Conservation (phyloP, 2,888 invertebrate genomes). For the Apodemia duryi region DNA sequence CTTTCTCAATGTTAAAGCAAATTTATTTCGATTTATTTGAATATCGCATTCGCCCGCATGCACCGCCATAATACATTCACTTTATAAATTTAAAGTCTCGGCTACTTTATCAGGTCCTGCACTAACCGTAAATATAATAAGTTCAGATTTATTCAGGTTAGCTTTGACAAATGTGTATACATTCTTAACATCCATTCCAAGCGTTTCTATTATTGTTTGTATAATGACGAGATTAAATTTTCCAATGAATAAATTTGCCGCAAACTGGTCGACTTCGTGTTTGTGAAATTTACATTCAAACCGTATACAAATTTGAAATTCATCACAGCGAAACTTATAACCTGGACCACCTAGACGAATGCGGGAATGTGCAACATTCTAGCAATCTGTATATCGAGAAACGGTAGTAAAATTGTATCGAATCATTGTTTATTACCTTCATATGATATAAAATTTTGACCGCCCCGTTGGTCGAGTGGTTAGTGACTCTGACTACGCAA, state of each 20-base stretch:
- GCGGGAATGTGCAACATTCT: conserved; percentile 6
- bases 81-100: conserved; percentile 5
- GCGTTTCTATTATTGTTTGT: conserved; percentile 19
- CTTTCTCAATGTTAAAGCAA: no score
- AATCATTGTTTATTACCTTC: conserved; percentile 2
- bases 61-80: neutral
- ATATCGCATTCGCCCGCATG: neutral
- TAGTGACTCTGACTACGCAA: no score
- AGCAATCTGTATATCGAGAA: neutral
- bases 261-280: conserved; percentile 34
- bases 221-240: conserved; percentile 40
- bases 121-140: conserved; percentile 10
- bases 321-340: conserved; percentile 40
- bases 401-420: neutral
- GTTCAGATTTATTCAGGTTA: conserved; percentile 9
- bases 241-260: conserved; percentile 61
- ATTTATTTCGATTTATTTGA: neutral
- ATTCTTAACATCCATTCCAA: conserved; percentile 11
- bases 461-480: no score
- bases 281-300: conserved; percentile 46
- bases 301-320: conserved; percentile 61
- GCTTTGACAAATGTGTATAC: conserved; percentile 11
- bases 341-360: conserved; percentile 14
- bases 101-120: conserved; percentile 3
- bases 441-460: neutral